Base-by-base conservation (phyloP, 2,888 invertebrate genomes). In the Thelaira solivaga region DNA sequence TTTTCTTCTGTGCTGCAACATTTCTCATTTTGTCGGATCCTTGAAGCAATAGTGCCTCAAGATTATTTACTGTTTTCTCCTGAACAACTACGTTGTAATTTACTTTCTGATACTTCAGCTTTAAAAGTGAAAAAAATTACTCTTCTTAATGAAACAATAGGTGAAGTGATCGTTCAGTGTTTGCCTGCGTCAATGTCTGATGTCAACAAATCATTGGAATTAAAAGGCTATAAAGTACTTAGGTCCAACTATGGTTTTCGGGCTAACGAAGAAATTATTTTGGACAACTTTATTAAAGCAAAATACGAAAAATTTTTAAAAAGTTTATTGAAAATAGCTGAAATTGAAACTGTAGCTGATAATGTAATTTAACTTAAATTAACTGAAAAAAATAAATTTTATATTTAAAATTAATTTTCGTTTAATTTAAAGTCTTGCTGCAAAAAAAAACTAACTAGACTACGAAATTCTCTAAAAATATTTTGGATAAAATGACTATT, bases 351-450 rank as follows among this genome's bases (percentile, higher is more conserved):
- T 13, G 72, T 84, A 51, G 84, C 83, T 71, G 86, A 85, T 80
- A 86, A 86, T 84, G 83, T 86, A 34, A 26, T 41, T 20, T 69
- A 43, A n/a, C n/a, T n/a, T n/a, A n/a, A n/a, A n/a, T n/a, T n/a
- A n/a, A n/a, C n/a, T n/a, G n/a, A n/a, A n/a, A n/a, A n/a, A n/a
- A n/a, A n/a, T n/a, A n/a, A n/a, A n/a, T n/a, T n/a, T n/a, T n/a
- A n/a, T n/a, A n/a, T n/a, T 36, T 71, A 51, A 10, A 11, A 13
- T 0, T 16, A 11, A 26, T 41, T 55, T 18, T 24, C 36, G 1
- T 1, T 20, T 31, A 8, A 20, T 45, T n/a, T 45, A n/a, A n/a
- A n/a, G n/a, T n/a, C n/a, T n/a, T n/a, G n/a, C n/a, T n/a, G n/a
- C n/a, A n/a, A n/a, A n/a, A n/a, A n/a, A n/a, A n/a, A n/a, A n/a